phyloP scores from a whole-genome alignment of 2,797 vertebrate species.

The Spinus pinus region DNA sequence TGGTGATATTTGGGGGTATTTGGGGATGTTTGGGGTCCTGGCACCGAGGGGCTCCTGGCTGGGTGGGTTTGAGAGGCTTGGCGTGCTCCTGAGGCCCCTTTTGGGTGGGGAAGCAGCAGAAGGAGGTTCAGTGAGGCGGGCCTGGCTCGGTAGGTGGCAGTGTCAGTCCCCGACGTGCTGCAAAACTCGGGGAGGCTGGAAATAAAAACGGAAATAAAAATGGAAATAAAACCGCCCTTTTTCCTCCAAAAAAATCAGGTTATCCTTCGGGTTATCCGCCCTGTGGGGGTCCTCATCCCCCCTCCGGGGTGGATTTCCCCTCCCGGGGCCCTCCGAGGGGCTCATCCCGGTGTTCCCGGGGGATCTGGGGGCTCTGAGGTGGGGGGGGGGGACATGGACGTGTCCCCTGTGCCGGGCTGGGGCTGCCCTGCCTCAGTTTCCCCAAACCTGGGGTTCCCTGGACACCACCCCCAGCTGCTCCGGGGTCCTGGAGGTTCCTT shows the following conservation, averaged over 20 bases:
- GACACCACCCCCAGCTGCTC: background rate
- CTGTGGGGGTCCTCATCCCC: rapidly evolving
- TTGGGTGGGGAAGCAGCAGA: background rate
- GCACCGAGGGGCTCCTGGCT: rapidly evolving
- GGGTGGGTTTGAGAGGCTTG: rapidly evolving
- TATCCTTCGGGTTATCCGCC: rapidly evolving
- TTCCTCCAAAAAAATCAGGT: rapidly evolving
- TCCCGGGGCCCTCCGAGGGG: rapidly evolving
- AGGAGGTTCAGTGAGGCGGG: rapidly evolving
- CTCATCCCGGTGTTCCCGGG: rapidly evolving
- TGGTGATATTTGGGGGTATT: too few relatives aligned
- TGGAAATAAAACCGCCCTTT: background rate
- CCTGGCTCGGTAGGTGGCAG: conserved; percentile 3
- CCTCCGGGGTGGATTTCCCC: rapidly evolving
- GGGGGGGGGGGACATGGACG: rapidly evolving
- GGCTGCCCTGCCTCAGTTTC: background rate
- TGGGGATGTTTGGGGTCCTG: background rate
- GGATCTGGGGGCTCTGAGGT: rapidly evolving
- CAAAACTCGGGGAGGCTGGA: rapidly evolving
- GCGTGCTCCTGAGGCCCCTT: rapidly evolving
- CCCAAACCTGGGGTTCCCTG: background rate
- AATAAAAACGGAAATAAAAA: background rate
- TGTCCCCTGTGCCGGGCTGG: background rate
- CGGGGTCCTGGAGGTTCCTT: background rate
- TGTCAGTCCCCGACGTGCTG: background rate